Base-by-base conservation (phyloP, 2,888 invertebrate genomes). In the Steinernema carpocapsae region DNA sequence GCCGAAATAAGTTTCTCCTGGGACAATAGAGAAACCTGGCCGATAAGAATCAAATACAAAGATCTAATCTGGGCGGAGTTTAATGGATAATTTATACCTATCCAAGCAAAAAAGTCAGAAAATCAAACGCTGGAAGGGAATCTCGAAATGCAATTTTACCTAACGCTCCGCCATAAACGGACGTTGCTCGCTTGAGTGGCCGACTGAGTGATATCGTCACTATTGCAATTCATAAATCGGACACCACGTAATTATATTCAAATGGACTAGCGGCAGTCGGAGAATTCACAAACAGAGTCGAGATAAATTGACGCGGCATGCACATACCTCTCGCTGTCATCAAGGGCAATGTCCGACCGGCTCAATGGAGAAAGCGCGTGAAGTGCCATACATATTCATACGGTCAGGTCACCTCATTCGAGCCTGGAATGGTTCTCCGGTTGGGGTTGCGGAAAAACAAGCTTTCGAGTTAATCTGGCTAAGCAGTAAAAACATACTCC, bases 331-430 rank as follows among this genome's bases (percentile, higher is more conserved):
- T 22, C 56, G 56, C 26, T 56, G 56, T 56, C 56, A 56, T 26
- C 26, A 26, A 56, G 56, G 56, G 56, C 56, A 56, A 7, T 56
- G 56, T 26, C 56, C 56, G 56, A 17, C n/a, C 48, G 43, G n/a
- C n/a, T 43, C 43, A 43, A 10, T 43, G 43, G 10, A 10, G 48
- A 17, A 48, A 48, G 19, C 19, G n/a, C n/a, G n/a, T 10, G 48
- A 48, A 48, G n/a, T 22, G 17, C 56, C 56, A 56, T 56, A 56
- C 22, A 56, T 56, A 56, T 56, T 56, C 56, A 56, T 56, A 24
- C 1, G 6, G n/a, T n/a, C n/a, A n/a, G n/a, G n/a, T n/a, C n/a
- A n/a, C n/a, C n/a, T n/a, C n/a, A n/a, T n/a, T n/a, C n/a, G n/a
- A n/a, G n/a, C n/a, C n/a, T n/a, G n/a, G n/a, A n/a, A n/a, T n/a